Base-by-base conservation (phyloP, 2,113 vertebrate species). In the Pachyramphus minor region DNA sequence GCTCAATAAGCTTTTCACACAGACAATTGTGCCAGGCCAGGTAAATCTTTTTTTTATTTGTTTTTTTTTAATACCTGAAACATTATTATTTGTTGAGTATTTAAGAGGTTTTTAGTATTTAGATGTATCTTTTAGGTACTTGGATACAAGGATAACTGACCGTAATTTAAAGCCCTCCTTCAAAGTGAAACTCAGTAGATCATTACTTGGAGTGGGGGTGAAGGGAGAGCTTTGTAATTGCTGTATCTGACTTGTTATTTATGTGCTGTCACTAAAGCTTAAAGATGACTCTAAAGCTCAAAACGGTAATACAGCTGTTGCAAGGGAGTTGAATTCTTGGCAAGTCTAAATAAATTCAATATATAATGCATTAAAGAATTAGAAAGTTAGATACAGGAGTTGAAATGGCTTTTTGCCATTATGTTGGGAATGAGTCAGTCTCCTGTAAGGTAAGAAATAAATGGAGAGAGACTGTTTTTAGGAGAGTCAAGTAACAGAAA, bases 11-110 rank as follows among this genome's bases (percentile, higher is more conserved):
- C 99, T 99, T 91, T 99, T 99, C 93, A 98, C 98, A 2, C 99
- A 98, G 64, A 99, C 99, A 6, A 98, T 99, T 90, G 98, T 99
- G 96, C 98, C 99, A 45, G 99, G 99, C 88, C 99, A 99, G 99
- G 99, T 99, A 98, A 98, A 47, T 76, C 3, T 80, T 64, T 60
- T 55, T 3, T 39, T 39, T 50, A 75, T 84, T 71, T 49, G 11
- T 5, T 0, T 7, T 58, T 71, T 74, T 63, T 64, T 16, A 60
- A 52, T 86, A 49, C 30, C 23, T 74, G 28, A 85, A 92, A 89
- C 41, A 15, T 77, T n/a, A 94, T 72, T 87, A 35, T 83, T 95
- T 59, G 39, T 22, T 72, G 5, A 79, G 41, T 66, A 77, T 95
- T 78, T 81, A 82, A 60, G 94, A 67, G 73, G 47, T 86, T 67